Evolutionary conservation across 2,797 vertebrate genomes (phyloP), one percentile per base, ranked within the genome.

Genomic region (Thunnus albacares): DNA sequence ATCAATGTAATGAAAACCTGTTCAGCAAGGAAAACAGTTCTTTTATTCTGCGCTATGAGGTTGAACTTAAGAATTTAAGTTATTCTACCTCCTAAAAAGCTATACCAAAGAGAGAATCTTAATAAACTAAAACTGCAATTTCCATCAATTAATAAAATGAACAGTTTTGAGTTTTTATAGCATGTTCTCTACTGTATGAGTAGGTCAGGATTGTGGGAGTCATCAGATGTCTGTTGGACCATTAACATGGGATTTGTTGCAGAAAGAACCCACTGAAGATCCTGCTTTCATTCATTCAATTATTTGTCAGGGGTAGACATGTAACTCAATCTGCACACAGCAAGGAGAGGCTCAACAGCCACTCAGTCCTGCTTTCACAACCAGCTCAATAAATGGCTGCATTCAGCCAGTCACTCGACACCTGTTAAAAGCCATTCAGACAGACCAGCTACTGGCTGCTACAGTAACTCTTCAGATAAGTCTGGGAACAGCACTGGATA

Each of bases 261-360:
- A 77, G 8, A 35, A 59, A 75, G 8, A 60, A 7, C 18, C 57
- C 20, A 57, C 5, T 8, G 17, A 70, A 33, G 33, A 49, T 61
- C 6, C 64, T 63, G 35, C 62, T 81, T 83, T 69, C 76, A 79
- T 69, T 85, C 74, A 65, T 56, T 56, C 33, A 9, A 64, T 59
- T 86, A 75, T 86, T 75, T 64, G 51, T 49, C 64, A 58, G 6
- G 43, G 35, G 47, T 41, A 30, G 55, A 59, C 58, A 3, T 77
- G 91, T 89, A 88, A 92, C 75, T 56, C 38, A 68, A 92, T 89
- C 86, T 73, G 55, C 30, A 26, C 20, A 8, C 38, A 55, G 53
- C 24, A 15, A 22, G 26, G 38, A 72, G 47, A 62, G 12, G 56
- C 53, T 52, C 41, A 59, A 62, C 76, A 75, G 62, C 41, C 64